A percentile compares a stretch with the other conserved stretches of the same genome.
Conservation (phyloP, 2,888 invertebrate genomes). For the Archaeoteleia sp. region DNA sequence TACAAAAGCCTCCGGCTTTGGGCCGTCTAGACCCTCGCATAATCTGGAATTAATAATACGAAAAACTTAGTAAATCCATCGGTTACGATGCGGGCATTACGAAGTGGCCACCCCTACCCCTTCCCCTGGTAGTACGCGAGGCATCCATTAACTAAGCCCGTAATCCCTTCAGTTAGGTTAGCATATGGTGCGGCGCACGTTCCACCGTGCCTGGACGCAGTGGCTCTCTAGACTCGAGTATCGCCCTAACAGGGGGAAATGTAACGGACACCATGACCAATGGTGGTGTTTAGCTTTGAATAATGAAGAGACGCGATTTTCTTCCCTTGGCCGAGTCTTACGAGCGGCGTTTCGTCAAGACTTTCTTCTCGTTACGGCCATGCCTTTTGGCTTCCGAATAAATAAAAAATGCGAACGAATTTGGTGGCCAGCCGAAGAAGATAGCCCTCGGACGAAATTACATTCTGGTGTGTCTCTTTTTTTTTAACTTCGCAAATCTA, state of each 20-base stretch:
- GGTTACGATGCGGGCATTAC: constrained; percentile 37
- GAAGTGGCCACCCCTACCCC: constrained; percentile 17
- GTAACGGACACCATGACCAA: constrained; percentile 64
- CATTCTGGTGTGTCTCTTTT: constrained; percentile 5
- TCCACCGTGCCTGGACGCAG: constrained; percentile 58
- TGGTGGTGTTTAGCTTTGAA: constrained; percentile 66
- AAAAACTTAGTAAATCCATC: constrained; percentile 69
- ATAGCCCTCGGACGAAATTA: constrained; percentile 18
- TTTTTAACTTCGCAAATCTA: constrained; percentile 16
- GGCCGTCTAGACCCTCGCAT: too few species aligned
- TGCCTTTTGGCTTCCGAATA: constrained; percentile 42
- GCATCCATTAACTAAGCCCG: constrained; percentile 73
- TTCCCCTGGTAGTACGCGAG: constrained; percentile 32
- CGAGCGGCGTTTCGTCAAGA: constrained; percentile 35
- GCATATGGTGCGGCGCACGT: constrained; percentile 70
- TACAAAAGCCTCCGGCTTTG: too few species aligned
- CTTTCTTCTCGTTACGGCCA: constrained; percentile 14
- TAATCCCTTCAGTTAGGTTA: constrained; percentile 73
- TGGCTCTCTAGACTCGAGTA: constrained; percentile 39
- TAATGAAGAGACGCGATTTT: constrained; percentile 63
- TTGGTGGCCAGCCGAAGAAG: constrained; percentile 1
- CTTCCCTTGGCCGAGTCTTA: constrained; percentile 47
- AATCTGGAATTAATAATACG: too few species aligned
- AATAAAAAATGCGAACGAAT: constrained; percentile 17
- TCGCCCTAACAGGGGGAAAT: constrained; percentile 38